Evolutionary conservation across 2,797 vertebrate genomes (phyloP).

Genomic region (Micromesistius poutassou): DNA sequence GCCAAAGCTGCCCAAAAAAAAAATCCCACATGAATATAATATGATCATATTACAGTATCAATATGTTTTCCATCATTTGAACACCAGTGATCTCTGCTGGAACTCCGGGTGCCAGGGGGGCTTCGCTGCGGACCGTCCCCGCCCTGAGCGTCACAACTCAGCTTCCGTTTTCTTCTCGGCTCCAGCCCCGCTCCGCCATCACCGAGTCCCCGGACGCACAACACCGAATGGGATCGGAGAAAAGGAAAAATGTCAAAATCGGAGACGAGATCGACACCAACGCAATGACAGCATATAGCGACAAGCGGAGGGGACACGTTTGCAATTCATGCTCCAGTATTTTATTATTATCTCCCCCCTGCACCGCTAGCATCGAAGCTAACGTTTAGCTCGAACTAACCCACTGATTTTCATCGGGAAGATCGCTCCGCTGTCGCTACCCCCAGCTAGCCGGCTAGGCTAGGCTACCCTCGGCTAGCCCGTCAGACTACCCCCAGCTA

Average conservation of each 20-base stretch:
- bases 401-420: slow-evolving; percentile 43
- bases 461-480: slow-evolving; percentile 57
- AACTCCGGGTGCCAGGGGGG: slow-evolving; percentile 24
- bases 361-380: slow-evolving; percentile 57
- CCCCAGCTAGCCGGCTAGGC: slow-evolving; percentile 33
- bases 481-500: slow-evolving; percentile 43
- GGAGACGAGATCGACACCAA: slow-evolving; percentile 44
- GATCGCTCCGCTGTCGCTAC: slow-evolving; percentile 24
- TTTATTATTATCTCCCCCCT: slow-evolving; percentile 33
- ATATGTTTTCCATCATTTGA: not conserved
- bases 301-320: slow-evolving; percentile 47
- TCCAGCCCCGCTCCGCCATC: slow-evolving; percentile 82
- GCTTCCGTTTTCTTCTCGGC: slow-evolving; percentile 74
- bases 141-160: not conserved
- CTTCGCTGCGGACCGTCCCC: not conserved
- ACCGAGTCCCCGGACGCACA: slow-evolving; percentile 78
- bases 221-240: slow-evolving; percentile 51
- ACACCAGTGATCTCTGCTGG: not conserved
- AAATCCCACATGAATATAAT: not conserved
- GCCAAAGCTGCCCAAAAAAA: not conserved
- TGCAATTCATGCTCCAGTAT: slow-evolving; percentile 38
- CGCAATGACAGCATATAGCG: slow-evolving; percentile 54
- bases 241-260: slow-evolving; percentile 63
- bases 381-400: slow-evolving; percentile 51
- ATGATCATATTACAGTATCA: not conserved